Evolutionary conservation across 37 sponge, comb jelly and placozoan genomes (phyloP).

Genomic region (Diacarnus erythraeanus): DNA sequence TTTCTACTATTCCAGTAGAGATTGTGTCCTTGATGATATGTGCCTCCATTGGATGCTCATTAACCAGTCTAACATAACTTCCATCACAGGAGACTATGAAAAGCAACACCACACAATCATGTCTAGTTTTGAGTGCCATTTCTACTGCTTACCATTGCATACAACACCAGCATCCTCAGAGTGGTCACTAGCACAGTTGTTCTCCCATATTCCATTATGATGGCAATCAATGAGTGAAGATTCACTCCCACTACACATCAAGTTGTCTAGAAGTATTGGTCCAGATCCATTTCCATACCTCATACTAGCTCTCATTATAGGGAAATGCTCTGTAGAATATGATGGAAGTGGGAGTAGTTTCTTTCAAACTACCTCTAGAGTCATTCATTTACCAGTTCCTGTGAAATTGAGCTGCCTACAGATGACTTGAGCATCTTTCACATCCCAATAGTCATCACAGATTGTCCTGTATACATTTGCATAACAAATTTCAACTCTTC

Average conservation of each 20-base stretch:
- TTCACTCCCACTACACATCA: constrained; percentile 10
- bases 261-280: constrained; percentile 19
- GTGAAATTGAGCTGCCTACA: constrained; percentile 44
- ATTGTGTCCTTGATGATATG: constrained; percentile 19
- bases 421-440: constrained; percentile 5
- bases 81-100: neutral
- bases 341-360: too few species aligned
- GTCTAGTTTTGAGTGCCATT: too few species aligned
- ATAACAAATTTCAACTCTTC: constrained; percentile 18
- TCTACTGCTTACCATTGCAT: constrained; percentile 33
- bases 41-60: neutral
- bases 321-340: neutral
- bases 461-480: constrained; percentile 1
- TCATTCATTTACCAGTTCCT: constrained; percentile 3
- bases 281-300: constrained; percentile 28
- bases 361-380: too few species aligned
- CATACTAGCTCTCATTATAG: neutral
- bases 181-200: constrained; percentile 34
- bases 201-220: neutral
- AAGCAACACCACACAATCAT: too few species aligned
- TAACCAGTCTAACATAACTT: neutral
- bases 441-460: constrained; percentile 30
- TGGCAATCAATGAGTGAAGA: neutral
- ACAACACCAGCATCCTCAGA: constrained; percentile 61
- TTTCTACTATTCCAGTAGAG: constrained; percentile 31